Evolutionary conservation across 2,888 invertebrate species (phyloP).

Genomic region (Dermolepida albohirtum): DNA sequence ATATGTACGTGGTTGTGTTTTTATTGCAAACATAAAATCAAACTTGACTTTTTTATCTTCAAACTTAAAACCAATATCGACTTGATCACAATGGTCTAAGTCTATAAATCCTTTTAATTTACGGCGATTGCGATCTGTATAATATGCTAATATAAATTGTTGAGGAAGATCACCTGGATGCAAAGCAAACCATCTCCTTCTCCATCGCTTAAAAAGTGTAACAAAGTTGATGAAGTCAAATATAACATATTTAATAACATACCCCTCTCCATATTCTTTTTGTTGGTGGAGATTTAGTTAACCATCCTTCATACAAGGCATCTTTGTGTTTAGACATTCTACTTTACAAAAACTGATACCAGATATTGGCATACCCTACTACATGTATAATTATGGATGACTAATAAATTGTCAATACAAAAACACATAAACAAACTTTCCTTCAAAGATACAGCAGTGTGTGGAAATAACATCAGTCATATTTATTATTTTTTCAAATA

Average conservation of each 20-base stretch:
- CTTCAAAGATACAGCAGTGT: background rate
- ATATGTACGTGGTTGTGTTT: slow-evolving; percentile 89
- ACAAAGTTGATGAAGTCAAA: slow-evolving; percentile 38
- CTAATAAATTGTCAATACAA: background rate
- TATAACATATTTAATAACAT: slow-evolving; percentile 66
- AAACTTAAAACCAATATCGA: slow-evolving; percentile 88
- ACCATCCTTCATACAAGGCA: slow-evolving; percentile 91
- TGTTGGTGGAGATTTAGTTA: slow-evolving; percentile 94
- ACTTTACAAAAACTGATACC: background rate
- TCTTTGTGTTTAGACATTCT: slow-evolving; percentile 65
- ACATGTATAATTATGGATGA: slow-evolving; percentile 9
- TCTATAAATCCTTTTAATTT: slow-evolving; percentile 91
- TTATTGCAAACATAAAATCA: slow-evolving; percentile 89
- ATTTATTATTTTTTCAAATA: background rate
- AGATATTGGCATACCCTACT: slow-evolving; percentile 7
- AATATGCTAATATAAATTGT: slow-evolving; percentile 94
- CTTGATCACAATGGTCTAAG: slow-evolving; percentile 96
- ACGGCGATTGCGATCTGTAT: slow-evolving; percentile 86
- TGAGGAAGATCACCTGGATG: slow-evolving; percentile 92
- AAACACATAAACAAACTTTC: slow-evolving; percentile 7
- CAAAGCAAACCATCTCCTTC: slow-evolving; percentile 93
- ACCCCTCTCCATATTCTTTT: slow-evolving; percentile 94
- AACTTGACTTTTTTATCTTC: slow-evolving; percentile 85
- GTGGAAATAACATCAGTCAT: background rate
- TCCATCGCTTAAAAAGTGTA: slow-evolving; percentile 82